Evolutionary conservation across 2,113 vertebrate genomes (phyloP).

Genomic region (Capra hircus): DNA sequence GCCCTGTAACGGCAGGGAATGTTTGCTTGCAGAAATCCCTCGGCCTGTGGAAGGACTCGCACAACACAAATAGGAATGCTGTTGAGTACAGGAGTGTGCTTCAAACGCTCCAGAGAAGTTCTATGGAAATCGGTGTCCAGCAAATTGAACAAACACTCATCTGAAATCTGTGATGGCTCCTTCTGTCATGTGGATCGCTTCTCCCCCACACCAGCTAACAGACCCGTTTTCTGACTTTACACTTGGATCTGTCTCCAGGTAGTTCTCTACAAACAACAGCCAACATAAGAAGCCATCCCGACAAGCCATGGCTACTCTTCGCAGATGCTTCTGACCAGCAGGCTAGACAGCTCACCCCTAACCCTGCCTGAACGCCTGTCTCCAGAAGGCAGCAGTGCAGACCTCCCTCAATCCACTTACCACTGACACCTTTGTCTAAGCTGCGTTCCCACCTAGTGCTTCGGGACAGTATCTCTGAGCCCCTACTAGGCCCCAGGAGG

Average conservation of each 20-base stretch:
- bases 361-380: not conserved
- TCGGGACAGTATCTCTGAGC: not conserved
- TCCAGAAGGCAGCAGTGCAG: not conserved
- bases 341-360: not conserved
- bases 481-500: not conserved
- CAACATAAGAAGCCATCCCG: not conserved
- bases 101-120: not conserved
- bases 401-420: not conserved
- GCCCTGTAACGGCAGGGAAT: fast-evolving
- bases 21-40: not conserved
- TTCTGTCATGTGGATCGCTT: fast-evolving
- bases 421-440: not conserved
- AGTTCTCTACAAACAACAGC: not conserved
- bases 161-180: not conserved
- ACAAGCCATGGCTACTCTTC: not conserved
- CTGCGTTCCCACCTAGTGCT: not conserved
- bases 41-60: not conserved
- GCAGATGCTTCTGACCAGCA: not conserved
- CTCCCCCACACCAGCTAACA: not conserved
- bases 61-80: not conserved
- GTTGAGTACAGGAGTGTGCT: not conserved
- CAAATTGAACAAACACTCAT: not conserved
- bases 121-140: not conserved
- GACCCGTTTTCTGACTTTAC: not conserved
- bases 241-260: not conserved